Conservation (phyloP, 2,888 invertebrate species). For the Eristalis intricaria region DNA sequence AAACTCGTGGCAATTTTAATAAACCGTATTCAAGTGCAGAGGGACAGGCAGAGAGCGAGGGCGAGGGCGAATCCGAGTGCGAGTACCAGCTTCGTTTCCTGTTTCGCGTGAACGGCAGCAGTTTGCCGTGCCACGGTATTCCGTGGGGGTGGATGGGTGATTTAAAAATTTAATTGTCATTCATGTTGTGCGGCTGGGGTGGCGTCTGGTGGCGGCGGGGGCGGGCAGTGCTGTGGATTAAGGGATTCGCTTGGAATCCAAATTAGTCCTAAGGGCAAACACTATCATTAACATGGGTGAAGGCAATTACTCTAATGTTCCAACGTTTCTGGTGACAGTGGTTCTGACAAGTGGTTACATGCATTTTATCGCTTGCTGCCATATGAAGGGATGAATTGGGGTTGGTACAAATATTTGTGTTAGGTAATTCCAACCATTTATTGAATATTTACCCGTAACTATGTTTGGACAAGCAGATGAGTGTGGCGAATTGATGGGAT, state of each 20-base stretch:
- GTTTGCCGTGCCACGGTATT: constrained; percentile 51
- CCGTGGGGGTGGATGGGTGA: constrained; percentile 47
- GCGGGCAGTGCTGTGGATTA: neutral
- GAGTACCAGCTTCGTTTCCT: constrained; percentile 36
- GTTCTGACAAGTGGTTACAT: constrained; percentile 50
- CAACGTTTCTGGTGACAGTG: constrained; percentile 52
- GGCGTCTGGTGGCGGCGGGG: neutral
- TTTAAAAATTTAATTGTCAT: constrained; percentile 61
- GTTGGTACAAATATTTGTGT: neutral
- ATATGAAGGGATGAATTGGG: neutral
- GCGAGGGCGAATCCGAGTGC: too few relatives aligned
- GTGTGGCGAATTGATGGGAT: neutral
- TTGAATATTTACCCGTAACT: neutral
- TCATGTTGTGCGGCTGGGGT: neutral
- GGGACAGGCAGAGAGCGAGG: neutral
- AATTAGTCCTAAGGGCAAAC: constrained; percentile 49
- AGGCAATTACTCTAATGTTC: constrained; percentile 40
- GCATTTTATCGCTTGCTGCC: constrained; percentile 4
- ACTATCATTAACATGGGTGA: constrained; percentile 50
- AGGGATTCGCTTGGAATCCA: constrained; percentile 41
- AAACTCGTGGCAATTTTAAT: constrained; percentile 34
- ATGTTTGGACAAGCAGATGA: neutral
- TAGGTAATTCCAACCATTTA: neutral
- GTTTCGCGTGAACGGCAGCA: constrained; percentile 56
- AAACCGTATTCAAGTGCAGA: constrained; percentile 61